Percentiles rank a stretch among this genome's conserved stretches.
Conservation (phyloP, 64 coral and sea anemone genomes). For the Porites australiensis region DNA sequence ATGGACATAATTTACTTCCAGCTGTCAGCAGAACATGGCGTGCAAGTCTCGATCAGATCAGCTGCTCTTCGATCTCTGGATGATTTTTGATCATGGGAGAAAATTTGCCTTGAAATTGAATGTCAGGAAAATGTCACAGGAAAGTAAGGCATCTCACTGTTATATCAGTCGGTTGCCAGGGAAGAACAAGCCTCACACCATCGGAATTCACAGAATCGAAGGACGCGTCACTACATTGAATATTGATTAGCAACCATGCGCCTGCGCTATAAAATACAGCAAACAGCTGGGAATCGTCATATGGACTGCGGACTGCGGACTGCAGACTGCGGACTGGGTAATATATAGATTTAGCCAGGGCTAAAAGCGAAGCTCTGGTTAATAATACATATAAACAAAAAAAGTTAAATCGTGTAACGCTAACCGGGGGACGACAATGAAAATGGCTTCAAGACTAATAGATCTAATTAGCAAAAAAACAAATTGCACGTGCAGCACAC, state of each 20-base stretch:
- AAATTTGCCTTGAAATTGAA: neutral
- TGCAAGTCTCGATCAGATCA: neutral
- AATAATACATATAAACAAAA: no score
- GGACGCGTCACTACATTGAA: neutral
- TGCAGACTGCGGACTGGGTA: no score
- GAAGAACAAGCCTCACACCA: neutral
- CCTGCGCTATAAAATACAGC: neutral
- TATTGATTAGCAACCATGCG: neutral
- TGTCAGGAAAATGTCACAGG: neutral
- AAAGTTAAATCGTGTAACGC: no score
- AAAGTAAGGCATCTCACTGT: neutral
- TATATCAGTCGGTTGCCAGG: slow-evolving; percentile 1
- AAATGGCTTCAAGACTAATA: no score
- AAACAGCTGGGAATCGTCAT: neutral
- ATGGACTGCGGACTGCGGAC: no score
- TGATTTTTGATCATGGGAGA: neutral
- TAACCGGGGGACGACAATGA: no score
- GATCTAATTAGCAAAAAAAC: no score
- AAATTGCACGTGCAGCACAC: no score
- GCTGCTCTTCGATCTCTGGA: slow-evolving; percentile 6
- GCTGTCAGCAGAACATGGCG: no score
- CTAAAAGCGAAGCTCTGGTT: no score
- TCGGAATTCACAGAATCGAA: neutral
- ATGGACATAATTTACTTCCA: no score
- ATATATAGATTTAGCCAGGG: no score